Evolutionary conservation across 2,797 vertebrate genomes (phyloP).

Genomic region (Hemitrygon akajei): DNA sequence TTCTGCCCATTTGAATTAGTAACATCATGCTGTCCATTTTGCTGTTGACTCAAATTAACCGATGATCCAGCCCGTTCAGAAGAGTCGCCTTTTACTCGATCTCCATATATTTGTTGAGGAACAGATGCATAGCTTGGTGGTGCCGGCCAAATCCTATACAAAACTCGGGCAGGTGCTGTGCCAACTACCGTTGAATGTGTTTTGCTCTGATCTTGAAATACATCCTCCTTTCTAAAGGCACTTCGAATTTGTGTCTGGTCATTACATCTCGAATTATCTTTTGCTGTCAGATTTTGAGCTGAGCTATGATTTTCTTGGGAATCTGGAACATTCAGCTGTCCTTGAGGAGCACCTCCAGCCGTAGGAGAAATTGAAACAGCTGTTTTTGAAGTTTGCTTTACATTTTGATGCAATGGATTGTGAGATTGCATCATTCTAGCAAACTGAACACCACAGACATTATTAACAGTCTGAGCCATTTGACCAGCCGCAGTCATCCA

Average conservation of each 20-base stretch:
- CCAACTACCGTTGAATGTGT: too few species aligned
- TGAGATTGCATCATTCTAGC: not conserved
- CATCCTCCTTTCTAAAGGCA: not conserved
- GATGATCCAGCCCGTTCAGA: not conserved
- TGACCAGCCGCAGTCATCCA: not conserved
- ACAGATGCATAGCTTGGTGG: not conserved
- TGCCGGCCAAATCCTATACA: not conserved
- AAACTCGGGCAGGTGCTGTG: not conserved
- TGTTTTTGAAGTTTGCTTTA: not conserved
- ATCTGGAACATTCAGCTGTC: not conserved
- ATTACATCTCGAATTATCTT: not conserved
- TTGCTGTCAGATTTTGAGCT: not conserved
- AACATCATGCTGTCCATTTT: not conserved
- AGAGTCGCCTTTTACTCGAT: not conserved
- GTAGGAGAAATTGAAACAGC: not conserved
- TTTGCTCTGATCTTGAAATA: not conserved
- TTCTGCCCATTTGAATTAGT: not conserved
- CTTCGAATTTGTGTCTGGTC: not conserved
- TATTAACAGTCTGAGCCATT: not conserved
- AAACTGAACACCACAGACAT: not conserved
- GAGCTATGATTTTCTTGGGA: not conserved
- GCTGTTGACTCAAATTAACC: not conserved
- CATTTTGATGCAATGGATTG: constrained; percentile 1
- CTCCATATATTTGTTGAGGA: not conserved
- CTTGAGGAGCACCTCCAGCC: not conserved